Evolutionary conservation across 2,113 vertebrate species (phyloP), one percentile per base, ranked within the genome.

Genomic region (Gymnocephalus cernua): DNA sequence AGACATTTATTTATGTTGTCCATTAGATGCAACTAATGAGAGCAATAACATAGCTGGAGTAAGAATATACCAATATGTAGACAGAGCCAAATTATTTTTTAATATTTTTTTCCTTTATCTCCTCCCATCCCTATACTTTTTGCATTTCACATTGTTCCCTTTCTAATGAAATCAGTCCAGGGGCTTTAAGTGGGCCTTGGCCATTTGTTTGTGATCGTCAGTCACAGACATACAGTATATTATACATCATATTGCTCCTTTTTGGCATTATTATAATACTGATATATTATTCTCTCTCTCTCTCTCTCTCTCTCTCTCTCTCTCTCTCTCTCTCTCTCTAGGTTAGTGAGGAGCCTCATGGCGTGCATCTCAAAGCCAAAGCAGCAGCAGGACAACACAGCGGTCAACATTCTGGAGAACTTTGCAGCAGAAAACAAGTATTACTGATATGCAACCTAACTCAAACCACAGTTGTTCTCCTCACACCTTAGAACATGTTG

Each of bases 391-490:
- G 94, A 95, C 74, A 83, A 48, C 23, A 76, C 35, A 27, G 96
- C 95, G 10, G 92, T 96, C 82, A 74, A 72, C 29, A 86, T 98
- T 73, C 88, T 97, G 25, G 89, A 93, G 74, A 92, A 93, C 59
- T 93, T 99, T 88, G 77, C 76, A 38, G 68, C 73, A 70, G 96
- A 97, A 77, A 75, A 96, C 48, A 95, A 95, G 98, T 99, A 95
- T 90, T 10, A 25, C 64, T 67, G 23, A 80, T 72, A 48, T 8
- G 77, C 14, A 86, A 4, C 6, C 23, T 18, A 59, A 66, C 15
- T 47, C 50, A 57, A 71, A 45, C 18, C 6, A 19, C 25, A 35
- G 4, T 23, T 41, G 18, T 35, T 23, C 18, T 76, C 23, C 48
- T 50, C 45, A 67, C 51, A 18, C 13, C 12, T 6, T 21, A 45